Conservation (phyloP, 2,888 invertebrate genomes). For the Pseudoips prasinana region DNA sequence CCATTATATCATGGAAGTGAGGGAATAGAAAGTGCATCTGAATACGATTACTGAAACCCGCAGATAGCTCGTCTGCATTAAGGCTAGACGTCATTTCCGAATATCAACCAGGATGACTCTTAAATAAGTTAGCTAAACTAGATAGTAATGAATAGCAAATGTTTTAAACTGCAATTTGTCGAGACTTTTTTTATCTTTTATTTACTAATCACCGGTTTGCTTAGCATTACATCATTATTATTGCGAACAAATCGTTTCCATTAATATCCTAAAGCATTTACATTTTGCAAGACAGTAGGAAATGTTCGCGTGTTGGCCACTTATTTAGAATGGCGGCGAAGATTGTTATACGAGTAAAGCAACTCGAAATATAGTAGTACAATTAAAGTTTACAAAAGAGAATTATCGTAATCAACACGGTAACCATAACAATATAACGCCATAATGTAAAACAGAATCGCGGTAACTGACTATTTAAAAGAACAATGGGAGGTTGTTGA, state of each 20-base stretch:
- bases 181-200: no score
- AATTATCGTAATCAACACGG: slow-evolving; percentile 21
- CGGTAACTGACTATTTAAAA: slow-evolving; percentile 34
- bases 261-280: not conserved
- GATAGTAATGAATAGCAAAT: no score
- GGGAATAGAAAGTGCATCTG: no score
- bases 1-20: no score
- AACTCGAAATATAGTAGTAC: slow-evolving; percentile 8
- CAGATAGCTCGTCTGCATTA: no score
- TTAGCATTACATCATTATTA: not conserved
- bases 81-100: no score
- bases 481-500: slow-evolving; percentile 53
- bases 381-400: slow-evolving; percentile 23
- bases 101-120: no score
- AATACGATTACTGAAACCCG: no score
- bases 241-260: not conserved
- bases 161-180: no score
- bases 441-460: slow-evolving; percentile 36
- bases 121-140: no score
- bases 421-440: slow-evolving; percentile 28
- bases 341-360: slow-evolving; percentile 6
- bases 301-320: slow-evolving; percentile 10
- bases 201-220: no score
- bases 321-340: slow-evolving; percentile 10
- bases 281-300: slow-evolving; percentile 18